Conservation (phyloP, 2,888 invertebrate species). For the Anagyrus pseudococci region DNA sequence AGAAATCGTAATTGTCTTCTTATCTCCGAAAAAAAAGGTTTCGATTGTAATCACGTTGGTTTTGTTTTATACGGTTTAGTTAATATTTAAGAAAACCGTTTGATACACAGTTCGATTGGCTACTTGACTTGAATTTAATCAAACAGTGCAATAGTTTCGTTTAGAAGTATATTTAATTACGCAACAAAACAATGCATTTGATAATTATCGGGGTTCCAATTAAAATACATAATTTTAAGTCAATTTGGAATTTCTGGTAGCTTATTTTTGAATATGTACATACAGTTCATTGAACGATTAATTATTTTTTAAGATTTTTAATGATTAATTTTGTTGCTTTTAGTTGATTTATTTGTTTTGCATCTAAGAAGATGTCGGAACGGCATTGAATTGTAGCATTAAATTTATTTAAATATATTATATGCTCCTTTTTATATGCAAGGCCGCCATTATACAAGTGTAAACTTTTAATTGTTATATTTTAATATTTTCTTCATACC, state of each 20-base stretch:
- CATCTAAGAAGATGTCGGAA: background rate
- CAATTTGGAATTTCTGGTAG: background rate
- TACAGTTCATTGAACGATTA: background rate
- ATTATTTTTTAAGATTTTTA: background rate
- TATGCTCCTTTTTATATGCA: constrained; percentile 13
- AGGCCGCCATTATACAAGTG: constrained; percentile 16
- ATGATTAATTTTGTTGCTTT: background rate
- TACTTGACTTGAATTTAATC: background rate
- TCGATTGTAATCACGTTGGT: background rate
- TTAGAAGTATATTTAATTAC: constrained; percentile 1
- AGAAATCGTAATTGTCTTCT: background rate
- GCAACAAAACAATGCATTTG: background rate
- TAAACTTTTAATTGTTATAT: constrained; percentile 21
- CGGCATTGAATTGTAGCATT: background rate
- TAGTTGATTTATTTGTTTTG: background rate
- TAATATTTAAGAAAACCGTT: constrained; percentile 13
- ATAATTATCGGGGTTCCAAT: background rate
- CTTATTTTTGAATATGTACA: background rate
- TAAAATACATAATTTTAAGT: background rate
- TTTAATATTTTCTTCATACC: constrained; percentile 21
- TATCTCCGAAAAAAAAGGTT: background rate
- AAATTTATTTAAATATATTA: constrained; percentile 14
- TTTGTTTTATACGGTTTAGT: constrained; percentile 5
- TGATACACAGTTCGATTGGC: background rate
- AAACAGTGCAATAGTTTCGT: constrained; percentile 25